phyloP scores from a whole-genome alignment of 1,140 invertebrate species.

The Stegodyphus mimosarum region DNA sequence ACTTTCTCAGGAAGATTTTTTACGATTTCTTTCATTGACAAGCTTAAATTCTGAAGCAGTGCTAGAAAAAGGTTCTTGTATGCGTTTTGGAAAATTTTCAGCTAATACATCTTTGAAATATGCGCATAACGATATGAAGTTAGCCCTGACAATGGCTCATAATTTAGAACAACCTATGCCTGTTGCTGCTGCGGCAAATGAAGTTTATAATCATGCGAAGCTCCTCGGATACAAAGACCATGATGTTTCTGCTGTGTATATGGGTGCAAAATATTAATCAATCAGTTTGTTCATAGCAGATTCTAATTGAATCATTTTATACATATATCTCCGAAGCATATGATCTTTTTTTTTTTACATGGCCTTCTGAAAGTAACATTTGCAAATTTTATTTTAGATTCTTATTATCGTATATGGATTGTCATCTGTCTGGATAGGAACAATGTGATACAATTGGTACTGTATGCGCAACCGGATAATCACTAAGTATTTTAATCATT shows the following conservation, averaged over 20 bases:
- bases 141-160: constrained; percentile 88
- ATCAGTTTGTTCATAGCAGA: too few species aligned
- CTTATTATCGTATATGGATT: too few species aligned
- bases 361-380: too few species aligned
- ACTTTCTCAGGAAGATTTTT: constrained; percentile 86
- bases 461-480: too few species aligned
- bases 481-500: too few species aligned
- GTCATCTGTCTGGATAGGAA: too few species aligned
- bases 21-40: constrained; percentile 89
- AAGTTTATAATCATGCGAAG: constrained; percentile 95
- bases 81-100: constrained; percentile 82
- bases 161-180: constrained; percentile 89
- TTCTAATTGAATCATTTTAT: too few species aligned
- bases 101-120: constrained; percentile 87
- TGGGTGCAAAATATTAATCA: constrained; percentile 84
- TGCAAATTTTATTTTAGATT: too few species aligned
- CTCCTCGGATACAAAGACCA: constrained; percentile 91
- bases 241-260: constrained; percentile 92
- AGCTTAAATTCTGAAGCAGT: constrained; percentile 84
- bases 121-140: constrained; percentile 93
- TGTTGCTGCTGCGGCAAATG: constrained; percentile 91
- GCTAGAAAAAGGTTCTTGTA: constrained; percentile 86
- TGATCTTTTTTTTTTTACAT: too few species aligned
- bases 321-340: too few species aligned
- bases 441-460: too few species aligned